A percentile compares a stretch with the other conserved stretches of the same genome.
Conservation (phyloP, 2,113 vertebrate species). For the Bubalus kerabau region DNA sequence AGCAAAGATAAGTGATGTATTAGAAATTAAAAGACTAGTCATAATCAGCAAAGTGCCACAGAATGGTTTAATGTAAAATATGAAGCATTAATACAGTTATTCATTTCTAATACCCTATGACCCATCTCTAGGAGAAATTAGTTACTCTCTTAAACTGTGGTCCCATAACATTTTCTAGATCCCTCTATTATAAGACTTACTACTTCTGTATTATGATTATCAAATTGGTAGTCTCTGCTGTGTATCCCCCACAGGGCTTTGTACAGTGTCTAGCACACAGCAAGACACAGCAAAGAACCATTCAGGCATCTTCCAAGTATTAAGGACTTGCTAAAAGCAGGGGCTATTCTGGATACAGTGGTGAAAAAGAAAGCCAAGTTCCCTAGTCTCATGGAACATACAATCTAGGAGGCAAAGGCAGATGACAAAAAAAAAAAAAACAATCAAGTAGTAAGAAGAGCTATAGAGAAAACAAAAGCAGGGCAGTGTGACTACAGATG, state of each 20-base stretch:
- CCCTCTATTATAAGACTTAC: not conserved
- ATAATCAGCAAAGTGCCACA: conserved; percentile 56
- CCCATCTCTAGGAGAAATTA: conserved; percentile 26
- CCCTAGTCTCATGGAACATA: not conserved
- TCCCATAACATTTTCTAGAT: not conserved
- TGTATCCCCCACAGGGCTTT: not conserved
- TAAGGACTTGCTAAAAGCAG: not conserved
- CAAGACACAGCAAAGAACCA: not conserved
- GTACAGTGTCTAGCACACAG: not conserved
- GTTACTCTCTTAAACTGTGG: conserved; percentile 2
- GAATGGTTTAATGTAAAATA: conserved; percentile 28
- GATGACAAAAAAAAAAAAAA: not conserved
- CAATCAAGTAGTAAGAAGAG: not conserved
- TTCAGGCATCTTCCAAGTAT: not conserved
- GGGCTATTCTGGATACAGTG: not conserved
- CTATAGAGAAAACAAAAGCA: conserved; percentile 11
- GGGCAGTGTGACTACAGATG: not conserved
- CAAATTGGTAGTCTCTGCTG: not conserved
- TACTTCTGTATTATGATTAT: not conserved
- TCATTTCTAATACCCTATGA: conserved; percentile 7
- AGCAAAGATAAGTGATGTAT: conserved; percentile 40
- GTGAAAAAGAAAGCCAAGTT: not conserved
- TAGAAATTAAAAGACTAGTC: conserved; percentile 39
- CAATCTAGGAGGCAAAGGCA: not conserved
- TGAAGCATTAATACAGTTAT: conserved; percentile 26